Evolutionary conservation across 2,888 invertebrate genomes (phyloP), one percentile per base, ranked within the genome.

Genomic region (Sinotaia quadrata): DNA sequence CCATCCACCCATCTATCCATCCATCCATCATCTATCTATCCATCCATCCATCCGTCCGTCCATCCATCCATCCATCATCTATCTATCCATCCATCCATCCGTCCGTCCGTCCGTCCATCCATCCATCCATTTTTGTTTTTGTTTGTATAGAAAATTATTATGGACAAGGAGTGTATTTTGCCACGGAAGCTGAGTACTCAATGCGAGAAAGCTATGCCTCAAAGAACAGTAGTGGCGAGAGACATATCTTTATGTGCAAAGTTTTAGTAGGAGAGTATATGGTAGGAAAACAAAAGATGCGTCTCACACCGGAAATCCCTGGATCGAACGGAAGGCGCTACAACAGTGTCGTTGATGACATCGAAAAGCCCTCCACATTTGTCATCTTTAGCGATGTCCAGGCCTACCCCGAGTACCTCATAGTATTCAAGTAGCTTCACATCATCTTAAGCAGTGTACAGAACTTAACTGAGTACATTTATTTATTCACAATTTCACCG

Each of bases 81-180:
- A n/a, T n/a, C n/a, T n/a, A n/a, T n/a, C n/a, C n/a, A n/a, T n/a
- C n/a, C n/a, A n/a, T n/a, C n/a, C n/a, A n/a, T n/a, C n/a, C n/a
- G n/a, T n/a, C n/a, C n/a, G n/a, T n/a, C n/a, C n/a, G n/a, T n/a
- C n/a, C n/a, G n/a, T n/a, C n/a, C n/a, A n/a, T n/a, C n/a, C n/a
- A n/a, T n/a, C n/a, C n/a, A n/a, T n/a, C n/a, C n/a, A n/a, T n/a
- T n/a, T n/a, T n/a, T n/a, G n/a, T n/a, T 47, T 33, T 47, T 33
- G 12, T 37, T 27, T 47, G 5, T 10, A 12, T 34, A 65, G 65
- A 21, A 33, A 31, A 56, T 31, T 33, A 41, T 12, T 65, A 56
- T 21, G 65, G 65, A 29, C 65, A 65, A 44, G 65, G 65, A n/a
- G 65, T 37, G 7, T 65, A 65, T 47, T 65, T 65, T 15, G 65